Evolutionary conservation across 2,888 invertebrate species (phyloP).

Genomic region (Cyclophora albipunctata): DNA sequence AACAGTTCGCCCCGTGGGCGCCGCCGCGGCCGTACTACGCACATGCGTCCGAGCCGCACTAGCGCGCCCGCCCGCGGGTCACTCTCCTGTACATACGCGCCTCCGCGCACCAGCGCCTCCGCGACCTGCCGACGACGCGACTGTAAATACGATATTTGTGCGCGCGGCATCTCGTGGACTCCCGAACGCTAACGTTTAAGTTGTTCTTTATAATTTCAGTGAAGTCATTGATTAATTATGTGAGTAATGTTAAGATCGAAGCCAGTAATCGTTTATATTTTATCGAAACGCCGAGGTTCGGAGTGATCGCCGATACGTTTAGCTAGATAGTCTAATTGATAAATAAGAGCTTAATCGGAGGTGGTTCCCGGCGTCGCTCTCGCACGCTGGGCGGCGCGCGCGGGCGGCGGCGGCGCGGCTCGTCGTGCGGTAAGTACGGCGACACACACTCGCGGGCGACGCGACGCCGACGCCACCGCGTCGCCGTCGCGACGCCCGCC

Average conservation of each 20-base stretch:
- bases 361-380: conserved; percentile 46
- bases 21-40: conserved; percentile 67
- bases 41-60: conserved; percentile 59
- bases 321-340: conserved; percentile 65
- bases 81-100: conserved; percentile 28
- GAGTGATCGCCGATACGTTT: conserved; percentile 55
- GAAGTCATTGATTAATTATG: conserved; percentile 59
- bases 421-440: conserved; percentile 47
- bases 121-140: conserved; percentile 28
- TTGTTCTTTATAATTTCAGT: conserved; percentile 59
- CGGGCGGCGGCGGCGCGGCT: conserved; percentile 24
- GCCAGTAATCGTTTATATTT: conserved; percentile 64
- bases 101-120: conserved; percentile 33
- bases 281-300: conserved; percentile 51
- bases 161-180: conserved; percentile 31
- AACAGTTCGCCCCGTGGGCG: conserved; percentile 85
- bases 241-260: conserved; percentile 61
- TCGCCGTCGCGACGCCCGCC: conserved; percentile 14
- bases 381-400: conserved; percentile 39
- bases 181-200: conserved; percentile 42
- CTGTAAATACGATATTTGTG: conserved; percentile 36
- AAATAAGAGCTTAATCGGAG: conserved; percentile 61
- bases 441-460: conserved; percentile 22
- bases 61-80: conserved; percentile 62
- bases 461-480: conserved; percentile 13